A percentile compares a stretch with the other conserved stretches of the same genome.
phyloP scores from a whole-genome alignment of 2,797 vertebrate species.

The Delichon dasypus region DNA sequence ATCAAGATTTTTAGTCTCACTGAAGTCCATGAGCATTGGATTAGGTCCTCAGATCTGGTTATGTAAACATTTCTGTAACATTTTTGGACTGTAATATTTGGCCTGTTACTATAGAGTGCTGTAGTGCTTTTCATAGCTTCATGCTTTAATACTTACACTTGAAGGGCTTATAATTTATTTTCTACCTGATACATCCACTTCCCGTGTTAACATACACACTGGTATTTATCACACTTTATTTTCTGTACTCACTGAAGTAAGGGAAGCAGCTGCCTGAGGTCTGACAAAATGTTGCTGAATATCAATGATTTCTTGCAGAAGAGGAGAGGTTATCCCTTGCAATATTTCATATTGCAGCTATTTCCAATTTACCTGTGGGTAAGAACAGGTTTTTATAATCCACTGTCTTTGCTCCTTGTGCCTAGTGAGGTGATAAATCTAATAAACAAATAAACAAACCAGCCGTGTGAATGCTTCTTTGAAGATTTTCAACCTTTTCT shows the following conservation, averaged over 20 bases:
- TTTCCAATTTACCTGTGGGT: background rate
- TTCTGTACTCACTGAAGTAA: background rate
- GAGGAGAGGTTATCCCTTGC: background rate
- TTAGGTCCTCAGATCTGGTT: constrained; percentile 37
- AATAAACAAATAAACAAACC: background rate
- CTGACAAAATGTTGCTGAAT: background rate
- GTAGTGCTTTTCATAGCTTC: background rate
- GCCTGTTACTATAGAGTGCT: background rate
- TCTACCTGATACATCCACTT: background rate
- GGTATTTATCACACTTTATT: background rate
- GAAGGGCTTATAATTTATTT: background rate
- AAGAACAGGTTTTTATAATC: background rate
- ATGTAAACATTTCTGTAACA: constrained; percentile 44
- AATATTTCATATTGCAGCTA: background rate
- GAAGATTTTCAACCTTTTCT: background rate
- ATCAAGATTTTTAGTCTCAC: constrained; percentile 23
- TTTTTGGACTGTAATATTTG: constrained; percentile 38
- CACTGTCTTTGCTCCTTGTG: background rate
- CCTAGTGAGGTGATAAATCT: background rate
- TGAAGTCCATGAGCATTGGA: constrained; percentile 10
- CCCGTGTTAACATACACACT: background rate
- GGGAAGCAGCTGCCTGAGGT: background rate
- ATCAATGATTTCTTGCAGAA: background rate
- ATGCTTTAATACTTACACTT: background rate
- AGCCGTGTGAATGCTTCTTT: background rate